Percentiles rank a stretch among this genome's conserved stretches.
Conservation (phyloP, 2,888 invertebrate species). For the Neoitamus cyanurus region DNA sequence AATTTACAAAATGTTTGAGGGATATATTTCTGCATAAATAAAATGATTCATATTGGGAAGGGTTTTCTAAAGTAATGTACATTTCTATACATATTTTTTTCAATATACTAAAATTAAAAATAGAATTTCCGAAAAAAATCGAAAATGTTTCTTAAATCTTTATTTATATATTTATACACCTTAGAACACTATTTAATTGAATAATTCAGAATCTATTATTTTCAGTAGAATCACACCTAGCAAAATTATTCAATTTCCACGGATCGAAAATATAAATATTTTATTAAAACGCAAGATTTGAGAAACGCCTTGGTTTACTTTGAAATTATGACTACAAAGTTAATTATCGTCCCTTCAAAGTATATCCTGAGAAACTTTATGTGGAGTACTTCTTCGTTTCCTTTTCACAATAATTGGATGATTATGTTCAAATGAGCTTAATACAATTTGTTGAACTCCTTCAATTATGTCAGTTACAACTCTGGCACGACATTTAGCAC, state of each 20-base stretch:
- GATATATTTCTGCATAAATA: neutral
- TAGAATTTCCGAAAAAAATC: too few species aligned
- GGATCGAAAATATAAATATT: neutral
- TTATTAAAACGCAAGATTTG: neutral
- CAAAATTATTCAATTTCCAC: neutral
- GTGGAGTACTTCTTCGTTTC: conserved; percentile 56
- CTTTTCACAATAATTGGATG: conserved; percentile 60
- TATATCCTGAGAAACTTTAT: neutral
- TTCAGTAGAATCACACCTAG: neutral
- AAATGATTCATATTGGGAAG: neutral
- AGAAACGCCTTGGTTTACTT: neutral
- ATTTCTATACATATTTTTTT: neutral
- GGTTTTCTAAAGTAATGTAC: neutral
- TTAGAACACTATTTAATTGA: too few species aligned
- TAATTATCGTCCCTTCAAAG: neutral
- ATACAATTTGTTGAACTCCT: conserved; percentile 64
- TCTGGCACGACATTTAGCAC: conserved; percentile 65
- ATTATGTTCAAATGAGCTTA: conserved; percentile 63
- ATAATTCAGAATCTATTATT: neutral
- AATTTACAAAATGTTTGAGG: neutral
- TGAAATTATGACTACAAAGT: neutral
- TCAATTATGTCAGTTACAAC: conserved; percentile 64
- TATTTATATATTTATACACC: too few species aligned
- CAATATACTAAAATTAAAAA: neutral
- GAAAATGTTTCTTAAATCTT: too few species aligned